A percentile compares a stretch with the other conserved stretches of the same genome.
Conservation (phyloP, 2,113 vertebrate species). For the Phodopus roborovskii region DNA sequence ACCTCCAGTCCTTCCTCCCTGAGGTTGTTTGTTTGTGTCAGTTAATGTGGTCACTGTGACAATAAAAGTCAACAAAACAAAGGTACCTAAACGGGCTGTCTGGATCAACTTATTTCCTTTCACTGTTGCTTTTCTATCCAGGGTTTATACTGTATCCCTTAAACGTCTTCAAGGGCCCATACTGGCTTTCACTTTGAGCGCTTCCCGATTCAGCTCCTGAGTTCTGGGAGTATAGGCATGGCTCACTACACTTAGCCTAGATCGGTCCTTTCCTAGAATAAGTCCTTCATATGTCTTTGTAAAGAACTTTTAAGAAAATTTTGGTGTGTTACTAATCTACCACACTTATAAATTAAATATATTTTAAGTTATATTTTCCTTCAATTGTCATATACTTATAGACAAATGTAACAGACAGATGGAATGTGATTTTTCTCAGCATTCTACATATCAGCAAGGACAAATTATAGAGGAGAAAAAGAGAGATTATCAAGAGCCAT, state of each 20-base stretch:
- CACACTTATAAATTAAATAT: conserved; percentile 16
- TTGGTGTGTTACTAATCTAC: neutral
- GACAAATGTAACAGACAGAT: neutral
- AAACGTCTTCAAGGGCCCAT: neutral
- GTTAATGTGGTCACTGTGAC: neutral
- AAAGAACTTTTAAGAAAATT: neutral
- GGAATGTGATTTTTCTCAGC: conserved; percentile 15
- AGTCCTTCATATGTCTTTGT: neutral
- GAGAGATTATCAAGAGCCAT: neutral
- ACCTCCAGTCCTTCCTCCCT: neutral
- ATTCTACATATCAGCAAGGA: neutral
- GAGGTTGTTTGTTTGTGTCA: neutral
- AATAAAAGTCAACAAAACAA: neutral
- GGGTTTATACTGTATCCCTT: neutral
- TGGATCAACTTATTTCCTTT: neutral
- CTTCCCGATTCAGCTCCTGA: neutral
- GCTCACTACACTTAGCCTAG: neutral
- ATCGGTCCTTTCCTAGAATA: neutral
- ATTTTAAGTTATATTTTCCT: conserved; percentile 29
- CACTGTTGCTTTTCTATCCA: neutral
- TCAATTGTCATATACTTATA: neutral
- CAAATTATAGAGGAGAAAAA: conserved; percentile 20
- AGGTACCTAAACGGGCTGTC: neutral
- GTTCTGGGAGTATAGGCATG: neutral
- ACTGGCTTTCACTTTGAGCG: neutral